A percentile compares a stretch with the other conserved stretches of the same genome.
phyloP scores from a whole-genome alignment of 92 coral and sea anemone species.

The Galaxea fascicularis region DNA sequence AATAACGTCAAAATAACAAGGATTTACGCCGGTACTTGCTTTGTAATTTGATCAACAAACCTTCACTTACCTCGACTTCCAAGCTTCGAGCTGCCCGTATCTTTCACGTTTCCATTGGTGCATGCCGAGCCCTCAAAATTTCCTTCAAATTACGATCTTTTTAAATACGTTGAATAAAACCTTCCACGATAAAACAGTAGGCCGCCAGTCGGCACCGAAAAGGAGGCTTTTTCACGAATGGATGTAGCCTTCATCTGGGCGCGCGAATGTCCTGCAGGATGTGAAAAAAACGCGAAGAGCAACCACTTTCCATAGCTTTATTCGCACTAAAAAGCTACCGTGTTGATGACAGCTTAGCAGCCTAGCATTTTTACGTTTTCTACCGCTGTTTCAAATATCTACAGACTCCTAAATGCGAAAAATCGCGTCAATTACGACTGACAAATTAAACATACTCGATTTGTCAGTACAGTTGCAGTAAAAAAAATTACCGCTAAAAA shows the following conservation, averaged over 20 bases:
- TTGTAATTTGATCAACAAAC: slow-evolving; percentile 12
- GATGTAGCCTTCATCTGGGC: slow-evolving; percentile 23
- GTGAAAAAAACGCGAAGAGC: neutral
- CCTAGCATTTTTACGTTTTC: no score
- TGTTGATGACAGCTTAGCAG: slow-evolving; percentile 27
- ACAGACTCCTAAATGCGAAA: no score
- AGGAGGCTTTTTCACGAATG: neutral
- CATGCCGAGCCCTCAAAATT: slow-evolving; percentile 40
- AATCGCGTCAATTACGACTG: no score
- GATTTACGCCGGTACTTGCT: neutral
- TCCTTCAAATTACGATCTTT: slow-evolving; percentile 33
- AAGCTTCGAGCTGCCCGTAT: slow-evolving; percentile 14
- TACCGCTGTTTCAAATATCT: no score
- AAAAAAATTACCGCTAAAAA: no score
- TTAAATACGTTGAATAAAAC: slow-evolving; percentile 5
- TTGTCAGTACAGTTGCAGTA: no score
- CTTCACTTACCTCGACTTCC: slow-evolving; percentile 31
- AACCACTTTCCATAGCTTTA: slow-evolving; percentile 4
- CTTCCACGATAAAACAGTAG: slow-evolving; percentile 1
- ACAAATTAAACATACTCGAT: no score
- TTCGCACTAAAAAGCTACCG: no score
- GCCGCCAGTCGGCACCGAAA: slow-evolving; percentile 9
- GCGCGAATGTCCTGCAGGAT: slow-evolving; percentile 10
- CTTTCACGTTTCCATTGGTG: slow-evolving; percentile 11
- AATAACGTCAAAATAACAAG: neutral